These are phyloP conservation scores for Pyrgilauda ruficollis DNA, from an alignment of 2,113 vertebrate species.

Conservation along the genomic window DNA sequence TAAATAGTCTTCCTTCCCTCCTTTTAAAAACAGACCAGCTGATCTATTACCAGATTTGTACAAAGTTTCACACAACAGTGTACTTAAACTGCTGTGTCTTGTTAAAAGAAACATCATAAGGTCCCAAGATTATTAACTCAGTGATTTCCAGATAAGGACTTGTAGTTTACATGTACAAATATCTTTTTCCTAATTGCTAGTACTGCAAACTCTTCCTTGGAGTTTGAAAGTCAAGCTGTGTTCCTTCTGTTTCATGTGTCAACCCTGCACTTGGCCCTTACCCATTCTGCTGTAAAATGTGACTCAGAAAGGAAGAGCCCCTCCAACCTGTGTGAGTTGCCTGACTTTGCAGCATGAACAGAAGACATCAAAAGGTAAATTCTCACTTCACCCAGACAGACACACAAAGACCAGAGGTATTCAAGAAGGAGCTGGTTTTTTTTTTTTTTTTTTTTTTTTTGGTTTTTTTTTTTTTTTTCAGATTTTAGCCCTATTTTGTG, in stretches of 20 bases:
- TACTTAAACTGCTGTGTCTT: background rate
- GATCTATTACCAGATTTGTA: conserved; percentile 39
- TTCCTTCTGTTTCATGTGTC: background rate
- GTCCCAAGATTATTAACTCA: conserved; percentile 23
- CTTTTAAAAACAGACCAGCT: conserved; percentile 45
- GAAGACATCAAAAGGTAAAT: background rate
- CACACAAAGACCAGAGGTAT: background rate
- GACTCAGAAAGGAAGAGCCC: background rate
- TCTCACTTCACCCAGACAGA: background rate
- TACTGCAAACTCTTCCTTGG: background rate
- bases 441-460: background rate
- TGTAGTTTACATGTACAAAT: background rate
- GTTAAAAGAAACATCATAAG: background rate
- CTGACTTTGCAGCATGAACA: background rate
- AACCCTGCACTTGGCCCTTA: background rate
- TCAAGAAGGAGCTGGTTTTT: background rate
- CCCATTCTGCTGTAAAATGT: background rate
- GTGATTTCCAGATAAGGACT: conserved; percentile 15
- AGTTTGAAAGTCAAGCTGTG: conserved; percentile 24
- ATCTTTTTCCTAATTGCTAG: background rate
- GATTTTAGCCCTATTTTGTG: background rate
- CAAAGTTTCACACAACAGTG: background rate
- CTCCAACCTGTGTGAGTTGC: background rate
- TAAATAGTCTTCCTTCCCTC: conserved; percentile 58
- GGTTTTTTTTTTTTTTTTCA: background rate